A percentile compares a stretch with the other conserved stretches of the same genome.
Evolutionary conservation across 2,113 vertebrate genomes (phyloP).

Genomic region (Corydoras maculifer): DNA sequence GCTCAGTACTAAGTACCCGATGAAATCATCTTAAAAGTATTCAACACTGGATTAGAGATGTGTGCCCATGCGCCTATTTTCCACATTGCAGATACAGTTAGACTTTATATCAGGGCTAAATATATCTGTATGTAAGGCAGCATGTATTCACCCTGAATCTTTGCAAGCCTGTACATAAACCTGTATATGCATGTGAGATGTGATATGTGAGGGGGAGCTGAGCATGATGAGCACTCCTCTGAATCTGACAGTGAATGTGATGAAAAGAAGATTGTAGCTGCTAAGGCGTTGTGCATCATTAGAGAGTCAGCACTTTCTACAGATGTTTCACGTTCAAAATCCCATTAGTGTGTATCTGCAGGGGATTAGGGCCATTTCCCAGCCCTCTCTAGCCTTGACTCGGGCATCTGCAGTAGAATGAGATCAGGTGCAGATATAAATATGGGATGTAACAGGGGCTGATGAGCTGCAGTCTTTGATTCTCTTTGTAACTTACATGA

Average conservation of each 20-base stretch:
- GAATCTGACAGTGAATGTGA: constrained; percentile 1
- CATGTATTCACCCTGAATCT: neutral
- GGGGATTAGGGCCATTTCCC: constrained; percentile 14
- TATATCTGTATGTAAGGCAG: neutral
- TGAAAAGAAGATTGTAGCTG: constrained; percentile 27
- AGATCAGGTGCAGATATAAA: constrained; percentile 2
- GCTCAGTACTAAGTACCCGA: too few species aligned
- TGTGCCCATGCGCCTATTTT: too few species aligned
- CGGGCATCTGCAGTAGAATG: neutral
- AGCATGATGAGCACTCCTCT: constrained; percentile 15
- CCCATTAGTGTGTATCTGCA: constrained; percentile 34
- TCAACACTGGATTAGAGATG: too few species aligned
- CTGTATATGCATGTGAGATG: constrained; percentile 34
- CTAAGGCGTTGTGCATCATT: constrained; percentile 21
- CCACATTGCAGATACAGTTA: too few species aligned
- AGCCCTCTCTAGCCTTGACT: neutral
- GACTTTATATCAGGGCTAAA: neutral
- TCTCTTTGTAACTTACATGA: neutral
- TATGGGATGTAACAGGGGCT: neutral
- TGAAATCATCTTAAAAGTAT: too few species aligned
- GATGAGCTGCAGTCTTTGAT: neutral
- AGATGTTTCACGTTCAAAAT: constrained; percentile 25
- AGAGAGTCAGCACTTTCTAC: constrained; percentile 33
- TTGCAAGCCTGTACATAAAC: too few species aligned
- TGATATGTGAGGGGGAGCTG: constrained; percentile 9